A percentile compares a stretch with the other conserved stretches of the same genome.
These are phyloP conservation scores for Drosophila formosana DNA, from an alignment of 2,888 invertebrate species.

Conservation along the genomic window DNA sequence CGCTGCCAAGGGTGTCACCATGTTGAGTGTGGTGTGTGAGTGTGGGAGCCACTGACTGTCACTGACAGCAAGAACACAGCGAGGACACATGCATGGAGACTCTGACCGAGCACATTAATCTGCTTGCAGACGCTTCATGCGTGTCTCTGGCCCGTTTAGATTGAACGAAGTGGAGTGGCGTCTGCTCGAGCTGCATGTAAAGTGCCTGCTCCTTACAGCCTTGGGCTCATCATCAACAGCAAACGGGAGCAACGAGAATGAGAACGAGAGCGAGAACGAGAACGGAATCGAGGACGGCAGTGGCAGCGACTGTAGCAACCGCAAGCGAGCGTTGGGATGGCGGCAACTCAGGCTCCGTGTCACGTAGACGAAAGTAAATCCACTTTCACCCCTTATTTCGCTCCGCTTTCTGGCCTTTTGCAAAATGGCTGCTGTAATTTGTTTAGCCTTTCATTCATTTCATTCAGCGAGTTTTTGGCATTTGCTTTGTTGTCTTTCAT, in stretches of 20 bases:
- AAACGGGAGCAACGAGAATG: not conserved
- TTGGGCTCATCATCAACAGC: conserved; percentile 45
- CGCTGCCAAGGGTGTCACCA: conserved; percentile 62
- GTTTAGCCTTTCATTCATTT: conserved; percentile 73
- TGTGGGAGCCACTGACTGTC: conserved; percentile 47
- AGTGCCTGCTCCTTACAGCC: conserved; percentile 45
- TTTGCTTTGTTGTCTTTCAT: conserved; percentile 54
- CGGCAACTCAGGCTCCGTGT: conserved; percentile 45
- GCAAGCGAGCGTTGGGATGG: conserved; percentile 20
- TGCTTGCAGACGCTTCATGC: conserved; percentile 79
- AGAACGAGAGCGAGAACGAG: not conserved
- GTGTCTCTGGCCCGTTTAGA: conserved; percentile 61
- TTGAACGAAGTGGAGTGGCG: conserved; percentile 21
- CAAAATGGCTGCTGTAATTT: conserved; percentile 78
- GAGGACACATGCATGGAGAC: conserved; percentile 24
- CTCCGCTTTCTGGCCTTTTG: conserved; percentile 40
- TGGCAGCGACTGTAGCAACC: conserved; percentile 40
- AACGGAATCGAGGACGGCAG: conserved; percentile 14
- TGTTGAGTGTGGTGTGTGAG: conserved; percentile 24
- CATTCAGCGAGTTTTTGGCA: conserved; percentile 46
- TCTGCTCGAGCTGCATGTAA: conserved; percentile 41
- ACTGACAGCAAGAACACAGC: conserved; percentile 70
- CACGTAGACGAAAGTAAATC: conserved; percentile 78
- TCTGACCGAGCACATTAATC: conserved; percentile 69
- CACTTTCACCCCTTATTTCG: conserved; percentile 78